Evolutionary conservation across 23 tunicate species (phyloP), one percentile per base, ranked within the genome.

Genomic region (Styela clava): DNA sequence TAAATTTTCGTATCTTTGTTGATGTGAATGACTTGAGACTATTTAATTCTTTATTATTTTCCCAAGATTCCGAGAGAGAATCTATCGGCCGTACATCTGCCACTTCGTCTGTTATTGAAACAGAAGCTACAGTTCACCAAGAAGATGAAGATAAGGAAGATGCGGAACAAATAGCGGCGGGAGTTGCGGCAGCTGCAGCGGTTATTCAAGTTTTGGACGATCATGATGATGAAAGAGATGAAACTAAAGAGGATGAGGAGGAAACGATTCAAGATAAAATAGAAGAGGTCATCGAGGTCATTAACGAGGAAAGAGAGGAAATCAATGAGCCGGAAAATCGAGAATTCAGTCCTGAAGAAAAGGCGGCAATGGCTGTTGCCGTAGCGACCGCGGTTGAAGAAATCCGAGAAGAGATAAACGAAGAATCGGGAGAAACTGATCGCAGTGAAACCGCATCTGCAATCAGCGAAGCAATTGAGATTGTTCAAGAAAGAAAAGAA

Each of bases 81-180:
- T 76, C 81, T 9, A 16, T 67, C 3, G 84, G 82, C 19, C 19
- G 28, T 18, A 62, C 56, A 0, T 86, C 89, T 2, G 74, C 71
- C n/a, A 3, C 97, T 24, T 91, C 97, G 1, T 85, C 97, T 5
- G 26, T 33, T n/a, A 62, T 86, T 30, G 90, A 85, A 36, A 79
- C 87, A 22, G 97, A 85, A 69, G 97, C 97, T 12, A 91, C 89
- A n/a, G 97, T 91, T 31, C 97, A 91, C 35, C 78, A 88, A 52
- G 84, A 88, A 63, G 33, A 68, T 0, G 73, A 62, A 19, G 81
- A 79, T 26, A 85, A 31, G 35, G 36, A 52, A 69, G 80, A 70
- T 29, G 88, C 79, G 35, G 78, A 35, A 16, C 61, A 68, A 12
- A 36, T 56, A 51, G 88, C 81, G 25, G 89, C 82, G 32, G 68